Evolutionary conservation across 2,888 invertebrate genomes (phyloP).

Genomic region (Vannuccia rotundouncinata): DNA sequence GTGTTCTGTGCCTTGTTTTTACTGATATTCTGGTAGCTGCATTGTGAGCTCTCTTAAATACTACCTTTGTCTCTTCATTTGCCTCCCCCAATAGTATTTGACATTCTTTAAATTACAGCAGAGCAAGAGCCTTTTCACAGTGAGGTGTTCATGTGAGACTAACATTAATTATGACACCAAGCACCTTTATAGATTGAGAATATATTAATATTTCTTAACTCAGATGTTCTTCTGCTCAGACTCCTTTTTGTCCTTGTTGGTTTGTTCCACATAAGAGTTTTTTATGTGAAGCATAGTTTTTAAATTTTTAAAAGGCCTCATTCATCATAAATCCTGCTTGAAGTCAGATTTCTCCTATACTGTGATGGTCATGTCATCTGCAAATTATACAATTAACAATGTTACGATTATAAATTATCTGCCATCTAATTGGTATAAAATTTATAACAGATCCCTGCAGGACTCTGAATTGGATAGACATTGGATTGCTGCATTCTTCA

Average conservation of each 20-base stretch:
- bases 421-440: not conserved
- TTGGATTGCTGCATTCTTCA: not conserved
- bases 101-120: not conserved
- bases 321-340: not conserved
- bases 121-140: not conserved
- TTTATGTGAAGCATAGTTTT: not conserved
- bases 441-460: not conserved
- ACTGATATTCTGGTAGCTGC: not conserved
- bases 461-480: not conserved
- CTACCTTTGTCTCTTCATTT: not conserved
- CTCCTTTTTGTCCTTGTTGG: constrained; percentile 4
- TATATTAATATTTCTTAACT: constrained; percentile 3
- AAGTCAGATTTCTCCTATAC: not conserved
- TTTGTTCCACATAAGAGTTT: not conserved
- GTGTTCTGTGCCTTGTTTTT: not conserved
- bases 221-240: not conserved
- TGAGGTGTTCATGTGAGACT: not conserved
- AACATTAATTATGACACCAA: not conserved
- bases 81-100: constrained; percentile 1
- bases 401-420: not conserved
- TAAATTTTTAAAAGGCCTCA: constrained; percentile 5
- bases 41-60: not conserved
- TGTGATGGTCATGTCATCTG: not conserved
- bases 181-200: constrained; percentile 9
- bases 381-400: not conserved